These are phyloP conservation scores for Thaleichthys pacificus DNA, from an alignment of 2,797 vertebrate genomes.

Conservation along the genomic window DNA sequence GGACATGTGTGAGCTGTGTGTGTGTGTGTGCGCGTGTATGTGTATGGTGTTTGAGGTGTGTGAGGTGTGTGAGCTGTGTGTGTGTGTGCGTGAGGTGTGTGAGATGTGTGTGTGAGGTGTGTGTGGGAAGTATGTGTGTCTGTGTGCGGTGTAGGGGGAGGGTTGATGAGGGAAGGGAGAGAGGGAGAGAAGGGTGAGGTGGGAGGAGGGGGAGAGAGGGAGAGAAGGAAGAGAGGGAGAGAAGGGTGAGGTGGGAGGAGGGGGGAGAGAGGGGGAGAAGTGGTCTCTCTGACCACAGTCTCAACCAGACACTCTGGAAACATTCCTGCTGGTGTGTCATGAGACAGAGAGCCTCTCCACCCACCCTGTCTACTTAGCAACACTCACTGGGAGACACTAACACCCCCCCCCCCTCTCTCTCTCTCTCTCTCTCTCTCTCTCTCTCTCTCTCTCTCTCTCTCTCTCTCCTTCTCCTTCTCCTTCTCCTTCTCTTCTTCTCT, in stretches of 20 bases:
- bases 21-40: neutral
- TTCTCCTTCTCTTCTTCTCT: too few relatives aligned
- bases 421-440: too few relatives aligned
- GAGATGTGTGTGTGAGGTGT: constrained; percentile 47
- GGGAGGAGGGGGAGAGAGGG: neutral
- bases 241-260: neutral
- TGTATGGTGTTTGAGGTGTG: neutral
- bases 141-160: too few relatives aligned
- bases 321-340: constrained; percentile 65
- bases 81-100: constrained; percentile 12
- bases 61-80: constrained; percentile 30
- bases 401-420: constrained; percentile 48
- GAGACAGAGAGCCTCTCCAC: constrained; percentile 48
- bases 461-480: too few relatives aligned
- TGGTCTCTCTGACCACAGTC: too few relatives aligned
- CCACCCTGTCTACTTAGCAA: constrained; percentile 55
- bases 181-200: too few relatives aligned
- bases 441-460: too few relatives aligned
- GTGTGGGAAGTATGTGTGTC: too few relatives aligned
- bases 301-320: constrained; percentile 43
- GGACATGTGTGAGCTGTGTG: neutral
- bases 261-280: neutral
- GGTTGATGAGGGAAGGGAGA: too few relatives aligned
- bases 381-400: constrained; percentile 64
- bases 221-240: too few relatives aligned